These are phyloP conservation scores for Colistium nudipinnis DNA, from an alignment of 2,113 vertebrate genomes.

Conservation along the genomic window DNA sequence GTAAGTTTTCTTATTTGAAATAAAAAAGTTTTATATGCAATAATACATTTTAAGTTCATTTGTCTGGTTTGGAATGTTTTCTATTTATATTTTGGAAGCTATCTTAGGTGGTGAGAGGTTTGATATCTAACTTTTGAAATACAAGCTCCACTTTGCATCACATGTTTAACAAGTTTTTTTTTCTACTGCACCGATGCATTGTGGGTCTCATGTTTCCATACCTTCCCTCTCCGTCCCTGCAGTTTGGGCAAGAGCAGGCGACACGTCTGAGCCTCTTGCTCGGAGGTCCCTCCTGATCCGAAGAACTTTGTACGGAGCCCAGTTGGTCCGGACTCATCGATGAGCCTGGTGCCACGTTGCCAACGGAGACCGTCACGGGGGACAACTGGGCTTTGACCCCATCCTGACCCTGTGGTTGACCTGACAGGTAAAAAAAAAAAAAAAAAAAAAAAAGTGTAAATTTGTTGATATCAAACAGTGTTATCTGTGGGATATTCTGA, in stretches of 20 bases:
- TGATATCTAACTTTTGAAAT: conserved; percentile 13
- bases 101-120: conserved; percentile 5
- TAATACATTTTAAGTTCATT: conserved; percentile 5
- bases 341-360: conserved; percentile 88
- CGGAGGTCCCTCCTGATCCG: conserved; percentile 93
- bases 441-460: background rate
- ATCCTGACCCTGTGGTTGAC: conserved; percentile 95
- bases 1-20: too few relatives aligned
- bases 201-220: conserved; percentile 57
- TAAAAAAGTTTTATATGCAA: too few relatives aligned
- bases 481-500: background rate
- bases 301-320: conserved; percentile 93
- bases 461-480: too few relatives aligned
- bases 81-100: background rate
- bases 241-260: conserved; percentile 98
- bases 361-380: conserved; percentile 93
- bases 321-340: conserved; percentile 95
- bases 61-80: background rate
- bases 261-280: conserved; percentile 96
- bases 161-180: background rate
- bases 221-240: conserved; percentile 98
- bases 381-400: conserved; percentile 93
- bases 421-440: conserved; percentile 74
- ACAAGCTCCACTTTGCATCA: conserved; percentile 9
- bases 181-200: background rate